Evolutionary conservation across 2,888 invertebrate species (phyloP), one percentile per base, ranked within the genome.

Genomic region (Amiota minor): DNA sequence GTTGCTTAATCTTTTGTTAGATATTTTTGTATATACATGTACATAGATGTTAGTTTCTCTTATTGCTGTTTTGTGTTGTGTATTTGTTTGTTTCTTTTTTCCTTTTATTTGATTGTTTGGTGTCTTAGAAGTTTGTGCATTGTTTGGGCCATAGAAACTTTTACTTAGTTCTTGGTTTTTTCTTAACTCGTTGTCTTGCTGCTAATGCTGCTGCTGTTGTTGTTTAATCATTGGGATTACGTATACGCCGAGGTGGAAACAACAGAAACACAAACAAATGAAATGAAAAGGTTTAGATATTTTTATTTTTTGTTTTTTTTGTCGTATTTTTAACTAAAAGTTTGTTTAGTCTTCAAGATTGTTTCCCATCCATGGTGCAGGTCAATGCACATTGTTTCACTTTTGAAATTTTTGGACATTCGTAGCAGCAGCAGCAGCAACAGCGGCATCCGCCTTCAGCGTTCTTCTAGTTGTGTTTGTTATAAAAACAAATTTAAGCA

Each of bases 21-120:
- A 85, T 86, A 86, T 83, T 83, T 85, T 86, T 83, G 83, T 83
- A 74, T 77, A 77, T 81, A 86, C 84, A 75, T 83, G 81, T 83
- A 77, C 46, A 16, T 14, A 8, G 9, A 35, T 6, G 4, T 18
- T 11, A 12, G 16, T 20, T 68, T 49, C 71, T 53, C 16, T 68
- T 50, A 46, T 14, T 67, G 23, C 50, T 55, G 55, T 18, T 55
- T 55, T 45, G 23, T 62, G 64, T 67, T 71, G 72, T 49, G 18
- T 45, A 71, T 71, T 71, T 78, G 77, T 78, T 73, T 74, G 75
- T 72, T 73, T 74, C 73, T 75, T 74, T 74, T 76, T 75, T 74
- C n/a, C n/a, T n/a, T n/a, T n/a, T n/a, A n/a, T 16, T 65, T 65
- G 65, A 47, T 65, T 65, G 65, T 65, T 65, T 65, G 47, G 47